These are phyloP conservation scores for Micromussa lordhowensis DNA, from an alignment of 92 coral and sea anemone genomes.

Conservation along the genomic window DNA sequence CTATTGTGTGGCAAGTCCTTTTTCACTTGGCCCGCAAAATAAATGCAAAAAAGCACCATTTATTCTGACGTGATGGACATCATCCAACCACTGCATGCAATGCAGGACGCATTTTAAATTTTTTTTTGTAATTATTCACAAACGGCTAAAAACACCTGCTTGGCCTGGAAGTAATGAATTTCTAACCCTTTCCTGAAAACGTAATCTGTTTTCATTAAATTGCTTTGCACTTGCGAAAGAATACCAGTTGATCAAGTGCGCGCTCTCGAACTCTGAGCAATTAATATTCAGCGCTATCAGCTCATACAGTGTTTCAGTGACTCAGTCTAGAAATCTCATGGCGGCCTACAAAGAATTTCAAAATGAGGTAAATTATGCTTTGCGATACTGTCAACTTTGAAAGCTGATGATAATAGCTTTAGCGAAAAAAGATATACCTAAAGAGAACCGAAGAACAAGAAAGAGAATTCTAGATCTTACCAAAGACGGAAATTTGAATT, in stretches of 20 bases:
- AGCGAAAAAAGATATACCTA: not conserved
- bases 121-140: constrained; percentile 43
- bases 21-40: not conserved
- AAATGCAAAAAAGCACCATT: not conserved
- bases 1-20: constrained; percentile 15
- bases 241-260: not conserved
- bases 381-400: not conserved
- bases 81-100: not conserved
- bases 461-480: not conserved
- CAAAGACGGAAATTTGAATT: not conserved
- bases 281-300: not conserved
- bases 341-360: constrained; percentile 37
- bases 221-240: constrained; percentile 27
- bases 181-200: constrained; percentile 29
- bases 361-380: constrained; percentile 28
- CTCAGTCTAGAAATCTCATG: constrained; percentile 1
- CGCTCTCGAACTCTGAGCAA: not conserved
- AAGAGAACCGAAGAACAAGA: not conserved
- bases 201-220: constrained; percentile 44
- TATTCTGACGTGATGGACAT: not conserved
- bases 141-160: constrained; percentile 43
- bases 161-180: constrained; percentile 19
- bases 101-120: not conserved
- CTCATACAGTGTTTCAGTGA: not conserved
- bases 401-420: not conserved